Evolutionary conservation across 2,888 invertebrate genomes (phyloP).

Genomic region (Alentia gelatinosa): DNA sequence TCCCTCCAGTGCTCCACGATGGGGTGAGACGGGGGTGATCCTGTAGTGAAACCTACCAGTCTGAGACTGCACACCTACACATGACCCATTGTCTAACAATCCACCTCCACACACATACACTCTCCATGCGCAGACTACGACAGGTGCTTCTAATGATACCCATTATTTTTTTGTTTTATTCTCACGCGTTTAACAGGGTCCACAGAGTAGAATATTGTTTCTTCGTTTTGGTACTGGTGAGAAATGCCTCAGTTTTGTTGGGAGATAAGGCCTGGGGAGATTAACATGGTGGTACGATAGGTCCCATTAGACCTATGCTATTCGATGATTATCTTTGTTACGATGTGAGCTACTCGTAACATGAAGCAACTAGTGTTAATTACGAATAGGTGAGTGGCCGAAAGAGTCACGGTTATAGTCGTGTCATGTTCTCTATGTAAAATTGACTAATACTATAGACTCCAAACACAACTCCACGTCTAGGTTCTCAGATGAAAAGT

Average conservation of each 20-base stretch:
- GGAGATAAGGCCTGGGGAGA: background rate
- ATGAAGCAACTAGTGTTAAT: background rate
- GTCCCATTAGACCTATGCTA: no score
- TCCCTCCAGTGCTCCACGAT: background rate
- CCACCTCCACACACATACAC: background rate
- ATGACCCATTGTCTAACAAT: background rate
- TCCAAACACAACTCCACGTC: background rate
- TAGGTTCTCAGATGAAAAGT: slow-evolving; percentile 20
- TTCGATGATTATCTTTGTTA: no score
- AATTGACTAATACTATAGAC: background rate
- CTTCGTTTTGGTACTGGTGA: background rate
- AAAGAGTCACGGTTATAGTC: background rate
- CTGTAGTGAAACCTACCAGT: background rate
- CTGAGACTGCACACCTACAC: background rate
- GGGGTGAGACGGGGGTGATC: background rate
- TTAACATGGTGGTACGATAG: no score
- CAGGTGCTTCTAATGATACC: background rate
- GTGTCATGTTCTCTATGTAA: slow-evolving; percentile 7
- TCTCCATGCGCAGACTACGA: background rate
- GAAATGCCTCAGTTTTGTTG: background rate
- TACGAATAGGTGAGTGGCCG: background rate
- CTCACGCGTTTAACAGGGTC: slow-evolving; percentile 39
- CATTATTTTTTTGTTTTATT: background rate
- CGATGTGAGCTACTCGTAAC: background rate
- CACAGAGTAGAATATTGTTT: slow-evolving; percentile 21